A percentile compares a stretch with the other conserved stretches of the same genome.
phyloP scores from a whole-genome alignment of 1,140 invertebrate genomes.

The Maconellicoccus hirsutus region DNA sequence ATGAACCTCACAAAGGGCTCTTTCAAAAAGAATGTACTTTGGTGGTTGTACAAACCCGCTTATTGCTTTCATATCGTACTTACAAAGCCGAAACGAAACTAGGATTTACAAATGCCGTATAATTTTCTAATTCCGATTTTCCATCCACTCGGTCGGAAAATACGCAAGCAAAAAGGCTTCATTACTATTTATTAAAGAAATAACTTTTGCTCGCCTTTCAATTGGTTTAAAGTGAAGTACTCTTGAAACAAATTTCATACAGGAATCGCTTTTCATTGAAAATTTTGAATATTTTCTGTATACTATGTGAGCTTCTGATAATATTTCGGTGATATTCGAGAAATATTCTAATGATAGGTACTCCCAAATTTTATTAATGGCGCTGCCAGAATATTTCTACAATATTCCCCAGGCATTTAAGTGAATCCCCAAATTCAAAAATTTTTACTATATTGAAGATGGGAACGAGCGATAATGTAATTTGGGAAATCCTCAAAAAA shows the following conservation, averaged over 20 bases:
- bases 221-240: background rate
- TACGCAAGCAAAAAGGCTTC: background rate
- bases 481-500: no score
- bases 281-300: background rate
- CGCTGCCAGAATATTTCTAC: no score
- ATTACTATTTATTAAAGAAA: slow-evolving; percentile 10
- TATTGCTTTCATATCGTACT: background rate
- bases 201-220: slow-evolving; percentile 8
- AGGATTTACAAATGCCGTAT: background rate
- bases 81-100: background rate
- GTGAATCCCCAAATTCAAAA: no score
- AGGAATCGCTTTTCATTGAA: background rate
- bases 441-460: no score
- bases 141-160: slow-evolving; percentile 1
- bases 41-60: background rate
- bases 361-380: no score
- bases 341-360: no score
- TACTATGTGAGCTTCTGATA: no score
- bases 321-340: no score
- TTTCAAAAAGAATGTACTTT: background rate
- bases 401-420: no score
- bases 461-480: no score
- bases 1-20: background rate
- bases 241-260: background rate
- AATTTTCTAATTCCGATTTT: slow-evolving; percentile 9